Evolutionary conservation across 2,113 vertebrate species (phyloP), one percentile per base, ranked within the genome.

Genomic region (Acrocephalus kingi): DNA sequence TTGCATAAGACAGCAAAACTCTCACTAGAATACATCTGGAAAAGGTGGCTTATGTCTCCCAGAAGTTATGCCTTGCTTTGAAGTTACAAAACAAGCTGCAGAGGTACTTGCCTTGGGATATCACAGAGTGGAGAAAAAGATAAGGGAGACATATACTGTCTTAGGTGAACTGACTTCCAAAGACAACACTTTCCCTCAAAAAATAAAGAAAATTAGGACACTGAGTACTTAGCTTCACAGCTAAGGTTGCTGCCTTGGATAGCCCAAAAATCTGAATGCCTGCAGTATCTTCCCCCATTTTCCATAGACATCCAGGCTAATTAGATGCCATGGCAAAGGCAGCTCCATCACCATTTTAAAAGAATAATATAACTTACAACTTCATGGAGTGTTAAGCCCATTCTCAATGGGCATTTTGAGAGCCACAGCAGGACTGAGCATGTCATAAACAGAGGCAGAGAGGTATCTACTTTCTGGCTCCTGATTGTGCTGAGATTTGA

Each of bases 381-480:
- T 67, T 56, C 27, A 35, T 24, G 54, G 33, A 63, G 7, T 41
- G 52, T 13, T 64, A 21, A 92, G 13, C 4, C 35, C 6, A 28
- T 33, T 72, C 23, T 64, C 33, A 28, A 14, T 3, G 11, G 43
- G 13, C 3, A 22, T 83, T 95, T 92, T 93, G 76, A 88, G 28
- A 74, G 55, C 12, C 0, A 0, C 30, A 73, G 15, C 23, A 73
- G 23, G 18, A 48, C 16, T 27, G 18, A 74, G 21, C 23, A 15
- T 13, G 11, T 56, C 19, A 88, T 63, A 88, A 76, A 22, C 4
- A 74, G 33, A 82, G 15, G 31, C 31, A 84, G 68, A 89, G 5
- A 4, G 15, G 4, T 15, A 37, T 4, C 22, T 86, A 41, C 6
- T 77, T 89, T 81, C 63, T 63, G 39, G 7, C 2, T 93, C 16